Evolutionary conservation across 1,140 invertebrate species (phyloP), one percentile per base, ranked within the genome.

Genomic region (Grapholita molesta): DNA sequence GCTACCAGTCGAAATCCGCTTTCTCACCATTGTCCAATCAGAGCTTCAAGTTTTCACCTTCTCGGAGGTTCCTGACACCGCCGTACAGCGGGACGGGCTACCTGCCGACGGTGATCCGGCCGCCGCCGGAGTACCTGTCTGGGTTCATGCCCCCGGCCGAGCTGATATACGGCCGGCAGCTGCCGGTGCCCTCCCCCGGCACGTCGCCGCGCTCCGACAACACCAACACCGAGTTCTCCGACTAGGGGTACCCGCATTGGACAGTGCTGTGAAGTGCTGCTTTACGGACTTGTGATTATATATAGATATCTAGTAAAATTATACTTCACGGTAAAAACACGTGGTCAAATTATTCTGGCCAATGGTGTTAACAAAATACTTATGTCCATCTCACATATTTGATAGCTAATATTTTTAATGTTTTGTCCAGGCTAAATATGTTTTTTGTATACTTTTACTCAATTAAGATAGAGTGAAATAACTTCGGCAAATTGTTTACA

Each of bases 51-150:
- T 92, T 92, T 67, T 93, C 86, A 69, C 94, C 88, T 74, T 95
- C 86, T 73, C 93, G 87, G 74, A 93, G 96, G 66, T 96, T 97
- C 81, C 91, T 97, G 0, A 94, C 96, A 0, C 95, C 96, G 0
- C 96, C 95, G 0, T 97, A 96, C 80, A 94, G 95, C 25, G 96
- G 96, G 2, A 96, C 96, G 0, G 96, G 96, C 0, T 97, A 96
- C 82, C 85, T 97, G 65, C 95, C 96, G 0, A 96, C 96, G 0
- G 95, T 97, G 1, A 95, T 97, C 61, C 91, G 95, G 70, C 95
- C 96, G 5, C 92, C 92, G 21, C 90, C 90, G 0, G 92, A 92
- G 48, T 92, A 92, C 52, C 30, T 92, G 3, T 85, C 89, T 0
- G 84, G 86, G 2, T 92, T 92, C 64, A 75, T 92, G 71, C 90